phyloP scores from a whole-genome alignment of 30 jellyfish, hydroid and myxozoan genomes.

The Aurelia sp. region DNA sequence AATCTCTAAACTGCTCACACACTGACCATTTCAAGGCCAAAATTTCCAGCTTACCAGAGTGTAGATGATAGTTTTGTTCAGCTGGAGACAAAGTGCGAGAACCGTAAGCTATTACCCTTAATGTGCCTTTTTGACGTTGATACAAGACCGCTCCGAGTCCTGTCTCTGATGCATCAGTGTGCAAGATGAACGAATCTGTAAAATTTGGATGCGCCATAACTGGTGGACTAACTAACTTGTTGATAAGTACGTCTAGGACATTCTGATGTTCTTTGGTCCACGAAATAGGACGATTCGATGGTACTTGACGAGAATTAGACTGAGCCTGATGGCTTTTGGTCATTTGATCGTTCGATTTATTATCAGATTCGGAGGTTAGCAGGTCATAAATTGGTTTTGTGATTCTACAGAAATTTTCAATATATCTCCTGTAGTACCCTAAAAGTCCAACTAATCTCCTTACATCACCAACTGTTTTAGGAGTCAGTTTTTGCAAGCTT shows the following conservation, averaged over 20 bases:
- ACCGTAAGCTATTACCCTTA: conserved; percentile 55
- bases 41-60: conserved; percentile 55
- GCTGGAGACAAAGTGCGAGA: conserved; percentile 59
- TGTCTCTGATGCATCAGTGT: conserved; percentile 52
- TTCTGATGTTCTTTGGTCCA: conserved; percentile 31
- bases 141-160: conserved; percentile 63
- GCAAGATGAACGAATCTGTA: conserved; percentile 16
- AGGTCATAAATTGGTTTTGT: conserved; percentile 44
- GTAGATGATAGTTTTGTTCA: conserved; percentile 43
- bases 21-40: conserved; percentile 73
- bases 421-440: conserved; percentile 32
- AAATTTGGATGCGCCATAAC: conserved; percentile 56
- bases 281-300: conserved; percentile 10
- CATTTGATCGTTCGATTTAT: not conserved
- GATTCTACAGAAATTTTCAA: conserved; percentile 32
- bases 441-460: conserved; percentile 22
- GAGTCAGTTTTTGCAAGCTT: conserved; percentile 14
- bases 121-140: conserved; percentile 37
- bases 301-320: conserved; percentile 6
- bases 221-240: conserved; percentile 6
- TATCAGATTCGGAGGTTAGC: not conserved
- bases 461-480: conserved; percentile 46
- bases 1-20: conserved; percentile 59
- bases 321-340: not conserved
- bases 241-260: conserved; percentile 14